Conservation (phyloP, 2,888 invertebrate genomes). For the Trissoscelio sp. region DNA sequence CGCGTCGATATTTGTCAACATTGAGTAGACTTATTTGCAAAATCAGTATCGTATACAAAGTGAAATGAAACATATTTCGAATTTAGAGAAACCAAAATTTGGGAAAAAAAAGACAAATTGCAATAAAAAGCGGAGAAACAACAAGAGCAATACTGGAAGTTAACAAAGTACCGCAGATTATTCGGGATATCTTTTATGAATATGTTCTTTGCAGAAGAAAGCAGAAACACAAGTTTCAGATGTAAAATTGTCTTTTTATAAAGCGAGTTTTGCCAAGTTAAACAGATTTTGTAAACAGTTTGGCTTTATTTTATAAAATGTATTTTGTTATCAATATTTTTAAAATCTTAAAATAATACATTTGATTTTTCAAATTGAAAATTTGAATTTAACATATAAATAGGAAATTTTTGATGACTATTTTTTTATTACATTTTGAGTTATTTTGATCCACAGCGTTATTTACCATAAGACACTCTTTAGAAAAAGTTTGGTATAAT, state of each 20-base stretch:
- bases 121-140: background rate
- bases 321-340: no score
- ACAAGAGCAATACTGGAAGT: conserved; percentile 5
- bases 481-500: conserved; percentile 58
- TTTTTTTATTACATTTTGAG: no score
- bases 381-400: no score
- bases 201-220: background rate
- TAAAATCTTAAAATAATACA: no score
- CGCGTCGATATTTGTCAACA: conserved; percentile 10
- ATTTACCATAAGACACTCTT: conserved; percentile 47
- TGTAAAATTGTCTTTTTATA: conserved; percentile 14
- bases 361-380: no score
- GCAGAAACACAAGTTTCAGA: background rate
- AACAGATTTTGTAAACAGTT: background rate
- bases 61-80: no score
- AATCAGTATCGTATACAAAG: no score
- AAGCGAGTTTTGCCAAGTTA: background rate
- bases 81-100: no score
- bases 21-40: conserved; percentile 1
- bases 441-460: no score
- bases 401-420: no score
- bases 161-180: background rate
- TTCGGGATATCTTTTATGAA: conserved; percentile 14
- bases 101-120: background rate
- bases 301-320: background rate